Evolutionary conservation across 2,113 vertebrate genomes (phyloP), one percentile per base, ranked within the genome.

Genomic region (Proterorhinus semilunaris): DNA sequence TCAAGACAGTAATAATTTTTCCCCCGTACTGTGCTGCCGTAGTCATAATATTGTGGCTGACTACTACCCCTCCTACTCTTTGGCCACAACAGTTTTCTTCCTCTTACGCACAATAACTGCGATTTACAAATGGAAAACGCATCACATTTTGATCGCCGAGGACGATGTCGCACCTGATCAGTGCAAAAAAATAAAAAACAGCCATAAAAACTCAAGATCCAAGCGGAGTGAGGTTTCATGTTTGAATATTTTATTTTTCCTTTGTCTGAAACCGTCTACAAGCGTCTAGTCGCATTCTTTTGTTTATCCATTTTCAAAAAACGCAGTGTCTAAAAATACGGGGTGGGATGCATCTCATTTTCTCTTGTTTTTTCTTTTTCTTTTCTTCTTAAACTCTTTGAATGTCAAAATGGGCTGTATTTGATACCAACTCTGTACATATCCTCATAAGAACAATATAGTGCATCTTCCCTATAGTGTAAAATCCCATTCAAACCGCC

Each of bases 311-410:
- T 58, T 27, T 86, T 87, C 75, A 83, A 90, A 90, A 91, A 89
- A 86, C 75, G 68, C 66, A 62, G 81, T 88, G 71, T 87, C 78
- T 84, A 90, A 90, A 91, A 91, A 90, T 88, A 88, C 7, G 68
- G 76, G 64, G 63, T 68, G 70, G 44, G 58, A 86, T 74, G 47
- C 44, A 72, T 88, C 74, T 78, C 43, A 71, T 72, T 75, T 82
- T 52, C 21, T 61, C 10, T 59, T 48, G 48, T 17, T 21, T 21
- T 3, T 36, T 17, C 16, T 21, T 3, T 36, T 36, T 36, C 21
- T 45, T 48, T n/a, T 13, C 13, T 2, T 15, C 10, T 61, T 47
- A 36, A 17, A 42, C 49, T 55, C 51, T 46, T 9, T 36, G 11
- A 66, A 69, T 47, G 66, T 76, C 21, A 63, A 66, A 76, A 65